Conservation (phyloP, 2,797 vertebrate genomes). For the Acanthiza pusilla region DNA sequence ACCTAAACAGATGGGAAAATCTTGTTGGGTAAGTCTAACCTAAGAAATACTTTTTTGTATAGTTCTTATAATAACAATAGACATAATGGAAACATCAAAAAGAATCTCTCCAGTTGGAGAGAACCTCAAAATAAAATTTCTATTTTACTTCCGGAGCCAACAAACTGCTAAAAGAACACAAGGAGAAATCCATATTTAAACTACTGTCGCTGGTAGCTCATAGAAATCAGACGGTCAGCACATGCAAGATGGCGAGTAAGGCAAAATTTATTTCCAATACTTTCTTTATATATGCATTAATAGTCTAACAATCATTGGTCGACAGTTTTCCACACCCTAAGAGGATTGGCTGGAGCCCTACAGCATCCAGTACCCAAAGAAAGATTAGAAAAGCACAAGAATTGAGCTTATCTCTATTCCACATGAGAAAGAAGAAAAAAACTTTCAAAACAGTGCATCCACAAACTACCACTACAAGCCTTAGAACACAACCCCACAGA, state of each 20-base stretch:
- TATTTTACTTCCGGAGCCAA: not conserved
- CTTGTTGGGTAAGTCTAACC: not conserved
- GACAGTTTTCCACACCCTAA: too few relatives aligned
- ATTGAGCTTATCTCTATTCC: too few relatives aligned
- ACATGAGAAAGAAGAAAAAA: too few relatives aligned
- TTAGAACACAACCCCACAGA: not conserved
- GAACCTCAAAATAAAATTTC: not conserved
- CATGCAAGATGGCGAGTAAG: too few relatives aligned
- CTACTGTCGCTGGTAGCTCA: not conserved
- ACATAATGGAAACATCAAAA: not conserved
- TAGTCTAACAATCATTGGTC: too few relatives aligned
- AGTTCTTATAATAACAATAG: not conserved
- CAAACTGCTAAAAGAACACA: not conserved
- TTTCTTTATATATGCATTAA: too few relatives aligned
- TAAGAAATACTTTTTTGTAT: not conserved
- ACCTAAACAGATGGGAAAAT: slow-evolving; percentile 28
- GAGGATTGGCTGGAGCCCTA: too few relatives aligned
- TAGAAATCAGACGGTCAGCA: too few relatives aligned
- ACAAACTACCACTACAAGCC: not conserved
- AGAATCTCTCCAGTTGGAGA: not conserved
- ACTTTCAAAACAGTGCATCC: too few relatives aligned
- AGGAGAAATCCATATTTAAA: not conserved
- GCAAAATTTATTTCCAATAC: too few relatives aligned
- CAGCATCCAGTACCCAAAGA: too few relatives aligned
- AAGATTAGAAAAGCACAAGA: too few relatives aligned